Percentiles rank a stretch among this genome's conserved stretches.
phyloP scores from a whole-genome alignment of 2,113 vertebrate species.

The Dicrurus megarhynchus region DNA sequence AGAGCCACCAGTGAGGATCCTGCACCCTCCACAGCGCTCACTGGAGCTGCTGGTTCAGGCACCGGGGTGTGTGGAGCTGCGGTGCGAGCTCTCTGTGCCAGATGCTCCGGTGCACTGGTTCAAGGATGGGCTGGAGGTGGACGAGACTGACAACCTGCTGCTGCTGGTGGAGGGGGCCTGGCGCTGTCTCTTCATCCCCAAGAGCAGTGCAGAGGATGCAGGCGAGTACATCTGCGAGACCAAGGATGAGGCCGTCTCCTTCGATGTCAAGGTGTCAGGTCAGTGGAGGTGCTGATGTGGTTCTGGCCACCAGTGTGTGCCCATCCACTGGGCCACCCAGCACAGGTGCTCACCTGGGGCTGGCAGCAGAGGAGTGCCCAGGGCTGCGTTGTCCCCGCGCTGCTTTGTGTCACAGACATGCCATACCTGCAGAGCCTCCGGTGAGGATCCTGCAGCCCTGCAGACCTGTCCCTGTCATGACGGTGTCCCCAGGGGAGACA shows the following conservation, averaged over 20 bases:
- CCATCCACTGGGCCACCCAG: too few relatives aligned
- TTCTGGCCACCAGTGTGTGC: not conserved
- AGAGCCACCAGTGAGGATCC: conserved; percentile 88
- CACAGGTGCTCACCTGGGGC: rapidly evolving
- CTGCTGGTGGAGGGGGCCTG: conserved; percentile 73
- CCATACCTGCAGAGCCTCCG: conserved; percentile 56
- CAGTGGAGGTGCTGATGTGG: not conserved
- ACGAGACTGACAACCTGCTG: conserved; percentile 71
- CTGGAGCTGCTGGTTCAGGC: conserved; percentile 79
- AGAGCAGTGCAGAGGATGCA: conserved; percentile 73
- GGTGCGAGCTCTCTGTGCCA: conserved; percentile 75
- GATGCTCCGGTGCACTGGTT: conserved; percentile 79
- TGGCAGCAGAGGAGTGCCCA: not conserved
- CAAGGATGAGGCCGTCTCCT: conserved; percentile 81
- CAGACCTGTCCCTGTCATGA: conserved; percentile 2
- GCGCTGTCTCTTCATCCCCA: conserved; percentile 76
- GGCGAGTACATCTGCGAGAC: conserved; percentile 86
- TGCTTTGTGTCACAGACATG: not conserved
- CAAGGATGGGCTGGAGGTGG: conserved; percentile 85
- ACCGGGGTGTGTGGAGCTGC: conserved; percentile 76
- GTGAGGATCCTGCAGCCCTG: conserved; percentile 70
- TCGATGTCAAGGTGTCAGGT: conserved; percentile 85
- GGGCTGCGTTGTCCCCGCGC: rapidly evolving
- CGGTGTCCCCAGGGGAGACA: conserved; percentile 39
- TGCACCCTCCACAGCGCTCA: conserved; percentile 80